These are phyloP conservation scores for Ornithoptera priamus DNA, from an alignment of 2,888 invertebrate genomes.

Conservation along the genomic window DNA sequence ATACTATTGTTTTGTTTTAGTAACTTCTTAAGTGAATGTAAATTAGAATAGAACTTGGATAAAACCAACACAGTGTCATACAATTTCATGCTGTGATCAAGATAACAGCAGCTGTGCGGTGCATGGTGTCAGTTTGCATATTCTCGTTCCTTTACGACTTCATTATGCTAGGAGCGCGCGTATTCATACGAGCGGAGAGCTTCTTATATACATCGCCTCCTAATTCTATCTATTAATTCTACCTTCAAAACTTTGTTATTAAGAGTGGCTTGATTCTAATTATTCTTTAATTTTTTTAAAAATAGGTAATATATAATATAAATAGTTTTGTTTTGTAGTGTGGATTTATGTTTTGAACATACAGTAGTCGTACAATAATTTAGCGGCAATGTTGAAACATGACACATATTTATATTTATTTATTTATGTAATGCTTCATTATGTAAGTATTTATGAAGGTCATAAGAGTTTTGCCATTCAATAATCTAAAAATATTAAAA, in stretches of 20 bases:
- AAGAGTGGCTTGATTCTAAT: slow-evolving; percentile 5
- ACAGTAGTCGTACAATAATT: too few species aligned
- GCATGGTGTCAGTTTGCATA: slow-evolving; percentile 60
- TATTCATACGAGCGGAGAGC: slow-evolving; percentile 45
- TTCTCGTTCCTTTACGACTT: slow-evolving; percentile 68
- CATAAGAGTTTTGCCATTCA: too few species aligned
- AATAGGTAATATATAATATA: too few species aligned
- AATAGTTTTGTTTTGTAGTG: too few species aligned
- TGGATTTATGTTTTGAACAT: too few species aligned
- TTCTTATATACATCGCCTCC: slow-evolving; percentile 46
- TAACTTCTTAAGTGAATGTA: too few species aligned
- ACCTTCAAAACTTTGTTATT: slow-evolving; percentile 20
- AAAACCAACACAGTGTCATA: slow-evolving; percentile 13
- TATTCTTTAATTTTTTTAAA: background rate
- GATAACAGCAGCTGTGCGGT: slow-evolving; percentile 61
- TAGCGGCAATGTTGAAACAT: too few species aligned
- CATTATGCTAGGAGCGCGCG: slow-evolving; percentile 58
- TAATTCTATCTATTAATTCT: slow-evolving; percentile 20
- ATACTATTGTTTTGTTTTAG: too few species aligned
- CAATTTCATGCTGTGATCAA: slow-evolving; percentile 42
- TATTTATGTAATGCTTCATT: too few species aligned
- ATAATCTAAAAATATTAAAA: too few species aligned
- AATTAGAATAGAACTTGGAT: slow-evolving; percentile 9
- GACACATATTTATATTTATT: too few species aligned
- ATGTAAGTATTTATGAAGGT: too few species aligned